Evolutionary conservation across 2,888 invertebrate genomes (phyloP).

Genomic region (Lordiphosa fenestrarum): DNA sequence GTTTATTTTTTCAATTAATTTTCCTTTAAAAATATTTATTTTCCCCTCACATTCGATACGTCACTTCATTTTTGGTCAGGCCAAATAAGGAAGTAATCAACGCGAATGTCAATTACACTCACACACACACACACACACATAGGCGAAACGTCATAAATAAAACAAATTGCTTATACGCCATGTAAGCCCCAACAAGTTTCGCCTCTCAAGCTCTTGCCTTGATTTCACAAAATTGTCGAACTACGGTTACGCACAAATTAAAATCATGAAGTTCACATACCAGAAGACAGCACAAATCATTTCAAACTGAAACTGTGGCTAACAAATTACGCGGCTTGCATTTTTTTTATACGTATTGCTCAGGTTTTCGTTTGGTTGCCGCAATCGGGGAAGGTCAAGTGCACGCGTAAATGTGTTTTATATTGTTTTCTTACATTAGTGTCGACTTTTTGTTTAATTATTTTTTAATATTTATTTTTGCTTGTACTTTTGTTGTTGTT

Average conservation of each 20-base stretch:
- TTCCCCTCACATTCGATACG: constrained; percentile 11
- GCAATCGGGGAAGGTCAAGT: constrained; percentile 61
- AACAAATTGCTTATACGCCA: constrained; percentile 56
- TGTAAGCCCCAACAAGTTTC: constrained; percentile 47
- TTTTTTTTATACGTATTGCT: constrained; percentile 6
- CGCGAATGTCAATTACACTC: constrained; percentile 67
- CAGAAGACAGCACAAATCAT: constrained; percentile 15
- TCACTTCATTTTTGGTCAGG: constrained; percentile 22
- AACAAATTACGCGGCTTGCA: constrained; percentile 60
- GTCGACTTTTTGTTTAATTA: constrained; percentile 67
- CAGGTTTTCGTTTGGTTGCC: constrained; percentile 29
- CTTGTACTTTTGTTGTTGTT: constrained; percentile 19
- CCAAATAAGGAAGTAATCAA: constrained; percentile 64
- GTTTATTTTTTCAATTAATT: no score
- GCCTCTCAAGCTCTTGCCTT: not conserved
- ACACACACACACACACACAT: constrained; percentile 23
- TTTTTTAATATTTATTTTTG: constrained; percentile 57
- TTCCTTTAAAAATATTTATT: no score
- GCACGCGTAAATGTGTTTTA: constrained; percentile 65
- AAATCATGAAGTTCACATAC: constrained; percentile 56
- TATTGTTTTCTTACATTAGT: constrained; percentile 65
- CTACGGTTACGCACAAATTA: constrained; percentile 53
- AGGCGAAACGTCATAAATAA: constrained; percentile 36
- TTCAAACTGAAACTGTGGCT: constrained; percentile 38
- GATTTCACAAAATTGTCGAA: not conserved